Evolutionary conservation across 1,140 invertebrate genomes (phyloP).

Genomic region (Tetragonula clypearis): DNA sequence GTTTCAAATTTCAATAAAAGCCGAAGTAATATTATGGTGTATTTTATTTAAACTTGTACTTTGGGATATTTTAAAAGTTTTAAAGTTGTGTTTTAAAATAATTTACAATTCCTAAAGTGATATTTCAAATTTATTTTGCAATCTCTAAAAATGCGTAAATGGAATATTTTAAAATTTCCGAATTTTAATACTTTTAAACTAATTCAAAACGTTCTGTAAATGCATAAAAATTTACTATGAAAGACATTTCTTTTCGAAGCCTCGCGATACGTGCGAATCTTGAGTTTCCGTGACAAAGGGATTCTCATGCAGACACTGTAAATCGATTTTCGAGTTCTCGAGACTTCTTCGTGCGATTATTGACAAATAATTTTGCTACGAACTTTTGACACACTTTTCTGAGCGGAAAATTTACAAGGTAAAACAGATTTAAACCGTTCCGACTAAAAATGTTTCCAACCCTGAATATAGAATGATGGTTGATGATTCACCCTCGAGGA

Average conservation of each 20-base stretch:
- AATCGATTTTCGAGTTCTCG: neutral
- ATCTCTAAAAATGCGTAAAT: no score
- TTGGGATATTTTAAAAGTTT: no score
- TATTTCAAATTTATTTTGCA: no score
- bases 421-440: neutral
- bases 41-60: neutral
- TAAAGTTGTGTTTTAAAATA: no score
- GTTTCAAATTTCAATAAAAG: no score
- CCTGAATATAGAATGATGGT: neutral
- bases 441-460: neutral
- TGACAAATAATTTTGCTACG: neutral
- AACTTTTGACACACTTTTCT: conserved; percentile 1
- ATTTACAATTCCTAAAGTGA: no score
- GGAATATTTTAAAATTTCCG: no score
- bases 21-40: no score
- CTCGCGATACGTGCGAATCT: neutral
- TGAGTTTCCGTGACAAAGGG: neutral
- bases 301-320: neutral
- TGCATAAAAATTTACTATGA: neutral
- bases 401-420: neutral
- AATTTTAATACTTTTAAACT: no score
- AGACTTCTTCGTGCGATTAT: neutral
- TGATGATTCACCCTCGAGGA: neutral
- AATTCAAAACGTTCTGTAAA: no score
- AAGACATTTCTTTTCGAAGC: neutral